phyloP scores from a whole-genome alignment of 2,113 vertebrate genomes.

The Campylomormyrus numenius region DNA sequence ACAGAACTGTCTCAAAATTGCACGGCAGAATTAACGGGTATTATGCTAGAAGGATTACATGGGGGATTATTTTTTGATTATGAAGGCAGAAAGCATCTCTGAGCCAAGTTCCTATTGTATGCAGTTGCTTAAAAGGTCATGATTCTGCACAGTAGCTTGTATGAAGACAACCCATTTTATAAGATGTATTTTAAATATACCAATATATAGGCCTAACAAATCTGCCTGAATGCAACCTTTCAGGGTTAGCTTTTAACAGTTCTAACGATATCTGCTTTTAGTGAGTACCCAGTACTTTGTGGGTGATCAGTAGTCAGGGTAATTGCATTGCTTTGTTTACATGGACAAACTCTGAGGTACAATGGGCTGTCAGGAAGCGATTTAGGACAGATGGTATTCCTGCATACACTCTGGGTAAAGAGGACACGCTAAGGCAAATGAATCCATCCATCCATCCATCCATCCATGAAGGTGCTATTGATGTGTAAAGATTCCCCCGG shows the following conservation, averaged over 20 bases:
- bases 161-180: neutral
- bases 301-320: neutral
- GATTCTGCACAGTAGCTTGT: neutral
- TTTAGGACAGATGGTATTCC: neutral
- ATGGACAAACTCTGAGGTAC: neutral
- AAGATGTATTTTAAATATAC: neutral
- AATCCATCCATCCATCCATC: neutral
- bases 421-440: neutral
- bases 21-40: constrained; percentile 1
- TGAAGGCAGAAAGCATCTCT: constrained; percentile 12
- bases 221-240: neutral
- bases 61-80: constrained; percentile 23
- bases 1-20: neutral
- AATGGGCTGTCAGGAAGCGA: neutral
- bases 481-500: neutral
- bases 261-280: neutral
- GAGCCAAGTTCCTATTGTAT: neutral
- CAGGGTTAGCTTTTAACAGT: neutral
- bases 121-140: neutral
- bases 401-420: neutral
- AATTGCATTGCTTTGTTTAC: neutral
- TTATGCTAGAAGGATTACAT: constrained; percentile 27
- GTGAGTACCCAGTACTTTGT: neutral
- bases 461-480: neutral
- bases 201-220: neutral